These are phyloP conservation scores for Genyomyrus donnyi DNA, from an alignment of 2,113 vertebrate genomes.

Conservation along the genomic window DNA sequence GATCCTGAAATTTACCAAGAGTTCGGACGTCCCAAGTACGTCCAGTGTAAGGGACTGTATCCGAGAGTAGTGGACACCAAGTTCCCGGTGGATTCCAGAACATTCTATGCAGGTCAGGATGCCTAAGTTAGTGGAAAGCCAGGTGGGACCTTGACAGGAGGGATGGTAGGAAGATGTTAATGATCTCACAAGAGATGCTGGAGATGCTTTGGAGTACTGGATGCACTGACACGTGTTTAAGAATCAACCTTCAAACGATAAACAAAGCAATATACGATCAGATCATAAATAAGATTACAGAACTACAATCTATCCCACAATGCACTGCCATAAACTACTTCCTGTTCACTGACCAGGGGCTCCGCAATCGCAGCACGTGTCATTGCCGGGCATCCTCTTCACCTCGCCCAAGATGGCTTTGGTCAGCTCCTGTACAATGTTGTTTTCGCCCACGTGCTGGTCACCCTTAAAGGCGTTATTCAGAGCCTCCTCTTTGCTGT, in stretches of 20 bases:
- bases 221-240: background rate
- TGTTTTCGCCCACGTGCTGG: slow-evolving; percentile 89
- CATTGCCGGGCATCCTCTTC: slow-evolving; percentile 91
- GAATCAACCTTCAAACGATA: background rate
- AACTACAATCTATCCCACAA: slow-evolving; percentile 37
- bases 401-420: slow-evolving; percentile 93
- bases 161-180: background rate
- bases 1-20: slow-evolving; percentile 70
- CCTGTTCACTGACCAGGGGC: slow-evolving; percentile 73
- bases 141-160: slow-evolving; percentile 77
- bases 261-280: background rate
- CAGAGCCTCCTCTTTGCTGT: slow-evolving; percentile 96
- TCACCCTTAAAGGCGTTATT: slow-evolving; percentile 97
- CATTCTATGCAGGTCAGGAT: slow-evolving; percentile 70
- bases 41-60: slow-evolving; percentile 96
- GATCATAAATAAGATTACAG: background rate
- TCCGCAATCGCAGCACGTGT: slow-evolving; percentile 92
- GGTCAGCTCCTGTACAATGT: slow-evolving; percentile 96
- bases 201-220: background rate
- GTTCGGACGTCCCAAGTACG: slow-evolving; percentile 93
- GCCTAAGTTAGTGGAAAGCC: slow-evolving; percentile 90
- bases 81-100: slow-evolving; percentile 69
- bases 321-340: background rate
- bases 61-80: slow-evolving; percentile 94
- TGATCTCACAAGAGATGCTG: background rate